Percentiles rank a stretch among this genome's conserved stretches.
phyloP scores from a whole-genome alignment of 1,140 invertebrate genomes.

The Saccostrea glomerata region DNA sequence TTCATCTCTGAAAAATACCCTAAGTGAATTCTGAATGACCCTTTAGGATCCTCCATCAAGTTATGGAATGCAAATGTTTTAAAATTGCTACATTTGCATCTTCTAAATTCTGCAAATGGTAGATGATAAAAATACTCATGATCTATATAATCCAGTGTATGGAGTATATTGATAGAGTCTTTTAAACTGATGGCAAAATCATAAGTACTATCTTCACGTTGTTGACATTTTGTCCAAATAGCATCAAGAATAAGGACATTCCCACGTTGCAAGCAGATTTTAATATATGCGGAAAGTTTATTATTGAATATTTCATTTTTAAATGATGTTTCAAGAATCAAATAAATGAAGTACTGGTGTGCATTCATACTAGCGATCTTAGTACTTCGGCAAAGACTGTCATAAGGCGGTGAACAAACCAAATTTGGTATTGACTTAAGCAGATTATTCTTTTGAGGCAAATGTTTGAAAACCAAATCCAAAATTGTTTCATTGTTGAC shows the following conservation, averaged over 20 bases:
- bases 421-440: not conserved
- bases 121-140: not conserved
- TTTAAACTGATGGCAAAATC: not conserved
- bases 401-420: too few relatives aligned
- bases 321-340: not conserved
- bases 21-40: not conserved
- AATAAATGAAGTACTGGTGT: not conserved
- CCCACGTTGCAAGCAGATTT: not conserved
- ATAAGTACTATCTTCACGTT: not conserved
- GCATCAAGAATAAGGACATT: not conserved
- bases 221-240: not conserved
- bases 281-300: not conserved
- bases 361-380: not conserved
- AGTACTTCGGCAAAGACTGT: not conserved
- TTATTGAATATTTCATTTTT: not conserved
- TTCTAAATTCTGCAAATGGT: not conserved
- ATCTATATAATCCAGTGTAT: not conserved
- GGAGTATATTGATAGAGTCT: not conserved
- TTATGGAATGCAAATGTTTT: not conserved
- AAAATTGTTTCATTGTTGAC: not conserved
- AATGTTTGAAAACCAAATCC: not conserved
- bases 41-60: not conserved
- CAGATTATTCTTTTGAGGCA: not conserved
- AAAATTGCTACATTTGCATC: not conserved
- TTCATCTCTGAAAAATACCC: not conserved